Conservation (phyloP, 2,113 vertebrate genomes). For the Leucosticte australis region DNA sequence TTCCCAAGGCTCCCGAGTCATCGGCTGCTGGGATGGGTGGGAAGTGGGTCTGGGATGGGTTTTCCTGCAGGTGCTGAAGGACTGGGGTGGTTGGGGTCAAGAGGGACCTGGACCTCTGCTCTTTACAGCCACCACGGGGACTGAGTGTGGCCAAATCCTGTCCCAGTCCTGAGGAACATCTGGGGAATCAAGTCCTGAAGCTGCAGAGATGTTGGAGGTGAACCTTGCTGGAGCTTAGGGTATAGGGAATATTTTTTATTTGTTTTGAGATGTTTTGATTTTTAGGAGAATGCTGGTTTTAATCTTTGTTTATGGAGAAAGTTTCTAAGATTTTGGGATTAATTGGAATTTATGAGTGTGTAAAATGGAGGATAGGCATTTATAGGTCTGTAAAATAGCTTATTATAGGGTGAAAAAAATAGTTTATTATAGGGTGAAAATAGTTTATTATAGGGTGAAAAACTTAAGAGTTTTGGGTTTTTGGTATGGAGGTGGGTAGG, state of each 20-base stretch:
- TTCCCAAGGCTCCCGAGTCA: not conserved
- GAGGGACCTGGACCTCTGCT: not conserved
- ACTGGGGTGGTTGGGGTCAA: not conserved
- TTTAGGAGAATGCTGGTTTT: not conserved
- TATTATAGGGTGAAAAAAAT: not conserved
- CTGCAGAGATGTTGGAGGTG: not conserved
- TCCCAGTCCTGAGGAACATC: not conserved
- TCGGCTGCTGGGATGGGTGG: not conserved
- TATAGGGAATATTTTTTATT: not conserved
- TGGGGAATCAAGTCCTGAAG: not conserved
- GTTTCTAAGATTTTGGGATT: not conserved
- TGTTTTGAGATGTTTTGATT: not conserved
- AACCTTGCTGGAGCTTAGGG: not conserved
- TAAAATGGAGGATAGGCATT: not conserved
- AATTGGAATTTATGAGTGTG: not conserved
- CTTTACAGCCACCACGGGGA: not conserved
- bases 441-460: not conserved
- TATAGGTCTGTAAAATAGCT: not conserved
- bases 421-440: not conserved
- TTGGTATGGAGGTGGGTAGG: not conserved
- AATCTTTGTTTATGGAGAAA: not conserved
- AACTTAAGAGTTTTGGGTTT: not conserved
- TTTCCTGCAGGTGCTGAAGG: rapidly evolving
- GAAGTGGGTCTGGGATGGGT: not conserved
- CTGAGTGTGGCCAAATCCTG: not conserved